A percentile compares a stretch with the other conserved stretches of the same genome.
Conservation (phyloP, 2,113 vertebrate genomes). For the Oncorhynchus keta region DNA sequence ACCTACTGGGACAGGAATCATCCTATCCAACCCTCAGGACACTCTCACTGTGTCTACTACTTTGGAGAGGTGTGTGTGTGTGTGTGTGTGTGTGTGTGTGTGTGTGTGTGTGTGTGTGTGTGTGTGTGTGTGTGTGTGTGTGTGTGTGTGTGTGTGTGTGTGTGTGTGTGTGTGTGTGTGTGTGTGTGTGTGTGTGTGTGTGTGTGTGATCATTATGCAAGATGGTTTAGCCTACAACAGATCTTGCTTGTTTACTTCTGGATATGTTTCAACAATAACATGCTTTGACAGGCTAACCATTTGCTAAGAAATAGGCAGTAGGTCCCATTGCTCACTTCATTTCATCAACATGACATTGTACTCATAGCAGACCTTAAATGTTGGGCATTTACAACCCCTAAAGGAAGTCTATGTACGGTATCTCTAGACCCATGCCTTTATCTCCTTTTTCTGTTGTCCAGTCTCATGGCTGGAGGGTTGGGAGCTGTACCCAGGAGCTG, state of each 20-base stretch:
- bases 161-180: neutral
- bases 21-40: conserved; percentile 70
- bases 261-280: too few relatives aligned
- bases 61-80: conserved; percentile 79
- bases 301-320: too few relatives aligned
- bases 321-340: too few relatives aligned
- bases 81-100: conserved; percentile 81
- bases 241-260: too few relatives aligned
- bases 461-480: conserved; percentile 83
- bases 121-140: conserved; percentile 78
- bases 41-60: conserved; percentile 84
- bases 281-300: too few relatives aligned
- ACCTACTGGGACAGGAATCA: conserved; percentile 87
- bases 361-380: too few relatives aligned
- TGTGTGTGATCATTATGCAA: neutral
- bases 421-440: conserved; percentile 1
- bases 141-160: conserved; percentile 2
- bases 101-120: conserved; percentile 81
- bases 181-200: neutral
- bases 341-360: too few relatives aligned
- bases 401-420: neutral
- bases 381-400: too few relatives aligned
- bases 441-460: conserved; percentile 53
- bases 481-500: conserved; percentile 71
- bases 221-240: too few relatives aligned